Conservation (phyloP, 2,888 invertebrate genomes). For the Phlogophora meticulosa region DNA sequence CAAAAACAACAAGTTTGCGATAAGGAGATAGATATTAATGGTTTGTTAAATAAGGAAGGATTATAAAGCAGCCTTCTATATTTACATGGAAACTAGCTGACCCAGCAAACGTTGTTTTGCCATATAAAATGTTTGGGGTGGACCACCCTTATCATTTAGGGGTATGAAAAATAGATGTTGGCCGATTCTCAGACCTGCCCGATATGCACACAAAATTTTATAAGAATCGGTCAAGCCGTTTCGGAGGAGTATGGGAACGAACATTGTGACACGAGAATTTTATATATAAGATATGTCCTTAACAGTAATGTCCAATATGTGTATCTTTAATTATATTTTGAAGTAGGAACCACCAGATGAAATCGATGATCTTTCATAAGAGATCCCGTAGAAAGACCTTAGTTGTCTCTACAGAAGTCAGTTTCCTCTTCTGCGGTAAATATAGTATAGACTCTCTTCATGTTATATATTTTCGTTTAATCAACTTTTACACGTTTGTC, state of each 20-base stretch:
- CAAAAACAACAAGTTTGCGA: conserved; percentile 15
- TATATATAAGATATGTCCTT: too few relatives aligned
- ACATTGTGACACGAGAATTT: too few relatives aligned
- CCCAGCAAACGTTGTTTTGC: neutral
- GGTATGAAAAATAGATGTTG: too few relatives aligned
- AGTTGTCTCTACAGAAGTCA: neutral
- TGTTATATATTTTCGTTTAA: neutral
- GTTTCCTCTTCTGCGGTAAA: neutral
- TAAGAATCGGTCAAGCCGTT: too few relatives aligned
- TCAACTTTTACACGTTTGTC: conserved; percentile 8
- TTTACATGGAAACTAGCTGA: neutral
- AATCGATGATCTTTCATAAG: neutral
- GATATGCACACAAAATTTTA: too few relatives aligned
- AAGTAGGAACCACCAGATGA: too few relatives aligned
- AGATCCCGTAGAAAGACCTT: neutral
- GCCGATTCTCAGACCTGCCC: too few relatives aligned
- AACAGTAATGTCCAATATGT: too few relatives aligned
- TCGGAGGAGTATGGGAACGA: too few relatives aligned
- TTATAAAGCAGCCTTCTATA: neutral
- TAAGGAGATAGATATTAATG: neutral
- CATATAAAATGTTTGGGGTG: too few relatives aligned
- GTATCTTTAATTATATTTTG: neutral
- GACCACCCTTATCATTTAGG: too few relatives aligned
- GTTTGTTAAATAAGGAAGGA: neutral
- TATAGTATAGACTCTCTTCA: too few relatives aligned